phyloP scores from a whole-genome alignment of 92 coral and sea anemone genomes.

The Anthopleura xanthogrammica region DNA sequence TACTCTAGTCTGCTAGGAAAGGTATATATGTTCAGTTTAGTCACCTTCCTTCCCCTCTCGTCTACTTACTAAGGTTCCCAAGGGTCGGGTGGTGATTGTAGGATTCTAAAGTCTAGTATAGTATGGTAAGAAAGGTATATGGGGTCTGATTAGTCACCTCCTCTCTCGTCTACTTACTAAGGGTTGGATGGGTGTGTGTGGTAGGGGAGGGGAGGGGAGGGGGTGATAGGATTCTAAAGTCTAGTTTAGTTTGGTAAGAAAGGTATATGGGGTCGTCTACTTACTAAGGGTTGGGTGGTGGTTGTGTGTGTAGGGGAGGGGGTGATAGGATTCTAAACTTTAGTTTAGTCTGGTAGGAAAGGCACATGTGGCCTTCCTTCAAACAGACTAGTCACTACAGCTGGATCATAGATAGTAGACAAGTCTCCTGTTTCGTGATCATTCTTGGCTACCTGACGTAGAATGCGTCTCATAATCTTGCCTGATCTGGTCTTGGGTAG shows the following conservation, averaged over 20 bases:
- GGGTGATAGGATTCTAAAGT: too few relatives aligned
- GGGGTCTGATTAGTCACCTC: too few relatives aligned
- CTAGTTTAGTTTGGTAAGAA: too few relatives aligned
- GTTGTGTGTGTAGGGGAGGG: not conserved
- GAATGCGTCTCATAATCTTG: slow-evolving; percentile 97
- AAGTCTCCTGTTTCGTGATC: slow-evolving; percentile 82
- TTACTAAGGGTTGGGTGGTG: not conserved
- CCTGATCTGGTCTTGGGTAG: slow-evolving; percentile 99
- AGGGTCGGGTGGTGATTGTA: too few relatives aligned
- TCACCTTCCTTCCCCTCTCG: too few relatives aligned
- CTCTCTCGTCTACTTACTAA: not conserved
- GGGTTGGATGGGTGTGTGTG: not conserved
- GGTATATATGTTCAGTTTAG: too few relatives aligned
- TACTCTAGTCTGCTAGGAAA: too few relatives aligned
- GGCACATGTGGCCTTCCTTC: slow-evolving; percentile 78
- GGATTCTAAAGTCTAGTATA: too few relatives aligned
- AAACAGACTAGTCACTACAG: slow-evolving; percentile 75
- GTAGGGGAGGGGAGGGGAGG: not conserved
- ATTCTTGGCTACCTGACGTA: slow-evolving; percentile 88
- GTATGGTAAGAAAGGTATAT: too few relatives aligned
- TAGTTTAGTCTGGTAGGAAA: slow-evolving; percentile 56
- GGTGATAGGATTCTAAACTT: not conserved
- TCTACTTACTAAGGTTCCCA: too few relatives aligned
- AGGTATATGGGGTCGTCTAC: too few relatives aligned
- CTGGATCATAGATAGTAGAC: slow-evolving; percentile 89